Evolutionary conservation across 2,888 invertebrate genomes (phyloP).

Genomic region (Dioctria linearis): DNA sequence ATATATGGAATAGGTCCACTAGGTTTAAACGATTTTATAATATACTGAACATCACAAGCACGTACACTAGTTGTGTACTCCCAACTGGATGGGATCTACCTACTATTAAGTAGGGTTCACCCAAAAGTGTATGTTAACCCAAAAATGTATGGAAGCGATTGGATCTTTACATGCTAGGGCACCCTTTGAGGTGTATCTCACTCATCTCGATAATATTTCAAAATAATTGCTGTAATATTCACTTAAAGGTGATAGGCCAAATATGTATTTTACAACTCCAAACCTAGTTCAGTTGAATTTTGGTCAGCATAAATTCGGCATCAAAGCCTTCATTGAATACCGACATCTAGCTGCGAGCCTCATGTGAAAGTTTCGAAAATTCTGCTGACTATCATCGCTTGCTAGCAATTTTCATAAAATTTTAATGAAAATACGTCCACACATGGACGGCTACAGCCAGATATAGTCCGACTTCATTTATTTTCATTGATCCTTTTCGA

Average conservation of each 20-base stretch:
- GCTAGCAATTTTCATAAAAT: background rate
- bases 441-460: too few species aligned
- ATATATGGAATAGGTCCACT: conserved; percentile 10
- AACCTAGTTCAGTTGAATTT: conserved; percentile 26
- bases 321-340: background rate
- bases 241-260: conserved; percentile 49
- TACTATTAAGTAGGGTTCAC: conserved; percentile 4
- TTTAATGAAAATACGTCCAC: background rate
- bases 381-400: background rate
- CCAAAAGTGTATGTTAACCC: conserved; percentile 16
- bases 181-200: conserved; percentile 48
- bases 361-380: background rate
- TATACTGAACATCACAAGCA: background rate
- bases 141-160: conserved; percentile 14
- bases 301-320: conserved; percentile 30
- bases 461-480: too few species aligned
- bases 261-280: background rate
- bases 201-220: conserved; percentile 45
- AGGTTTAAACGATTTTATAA: conserved; percentile 32
- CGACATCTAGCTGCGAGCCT: background rate
- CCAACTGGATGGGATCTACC: conserved; percentile 14
- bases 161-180: background rate
- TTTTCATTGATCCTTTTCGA: background rate
- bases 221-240: conserved; percentile 46
- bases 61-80: conserved; percentile 38